Conservation (phyloP, 1,140 invertebrate species). For the Goniozus legneri region DNA sequence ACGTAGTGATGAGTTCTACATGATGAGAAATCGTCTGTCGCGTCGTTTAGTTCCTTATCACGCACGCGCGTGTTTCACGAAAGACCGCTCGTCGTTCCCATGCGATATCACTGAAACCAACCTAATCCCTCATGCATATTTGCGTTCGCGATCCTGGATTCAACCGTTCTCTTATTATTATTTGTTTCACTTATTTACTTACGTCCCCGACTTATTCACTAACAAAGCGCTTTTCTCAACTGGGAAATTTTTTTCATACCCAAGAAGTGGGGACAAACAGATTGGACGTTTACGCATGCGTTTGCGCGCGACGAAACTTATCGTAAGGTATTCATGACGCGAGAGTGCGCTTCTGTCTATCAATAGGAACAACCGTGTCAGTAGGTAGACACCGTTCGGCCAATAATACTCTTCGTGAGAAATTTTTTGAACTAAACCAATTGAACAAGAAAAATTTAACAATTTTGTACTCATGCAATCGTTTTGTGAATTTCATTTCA, state of each 20-base stretch:
- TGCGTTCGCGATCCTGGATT: constrained; percentile 1
- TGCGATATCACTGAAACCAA: constrained; percentile 24
- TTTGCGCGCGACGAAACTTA: too few species aligned
- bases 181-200: constrained; percentile 29
- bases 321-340: too few species aligned
- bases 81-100: constrained; percentile 5
- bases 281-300: constrained; percentile 18
- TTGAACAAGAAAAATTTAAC: too few species aligned
- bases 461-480: too few species aligned
- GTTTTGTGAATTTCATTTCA: too few species aligned
- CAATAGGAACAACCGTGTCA: too few species aligned
- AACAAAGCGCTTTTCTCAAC: constrained; percentile 38
- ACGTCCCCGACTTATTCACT: constrained; percentile 36
- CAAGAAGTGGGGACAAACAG: too few species aligned
- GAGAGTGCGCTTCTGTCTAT: too few species aligned
- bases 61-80: not conserved
- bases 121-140: constrained; percentile 24
- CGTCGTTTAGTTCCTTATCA: too few species aligned
- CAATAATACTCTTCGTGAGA: too few species aligned
- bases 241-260: constrained; percentile 37
- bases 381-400: too few species aligned
- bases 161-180: constrained; percentile 3
- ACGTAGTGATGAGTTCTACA: not conserved
- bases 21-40: not conserved
- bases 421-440: too few species aligned